Evolutionary conservation across 2,113 vertebrate species (phyloP).

Genomic region (Tricholaema leucomelas): DNA sequence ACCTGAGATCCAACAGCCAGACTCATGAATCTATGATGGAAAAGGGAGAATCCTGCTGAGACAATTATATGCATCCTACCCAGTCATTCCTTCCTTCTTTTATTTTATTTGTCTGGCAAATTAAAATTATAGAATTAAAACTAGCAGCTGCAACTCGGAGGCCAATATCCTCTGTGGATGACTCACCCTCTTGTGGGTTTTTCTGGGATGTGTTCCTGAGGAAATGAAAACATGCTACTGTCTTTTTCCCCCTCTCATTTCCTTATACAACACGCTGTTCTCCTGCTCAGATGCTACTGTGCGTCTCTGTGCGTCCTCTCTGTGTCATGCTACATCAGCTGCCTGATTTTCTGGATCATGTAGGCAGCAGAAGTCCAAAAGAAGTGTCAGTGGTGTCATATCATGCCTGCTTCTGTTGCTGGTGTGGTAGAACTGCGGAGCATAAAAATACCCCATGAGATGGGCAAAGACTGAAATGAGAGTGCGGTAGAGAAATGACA

Average conservation of each 20-base stretch:
- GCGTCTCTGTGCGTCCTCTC: background rate
- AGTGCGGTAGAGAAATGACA: background rate
- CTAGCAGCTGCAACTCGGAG: slow-evolving; percentile 1
- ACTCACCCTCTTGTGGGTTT: background rate
- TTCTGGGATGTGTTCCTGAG: background rate
- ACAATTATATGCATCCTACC: background rate
- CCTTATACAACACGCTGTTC: background rate
- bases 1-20: background rate
- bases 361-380: background rate
- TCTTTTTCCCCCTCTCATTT: background rate
- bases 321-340: background rate
- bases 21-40: background rate
- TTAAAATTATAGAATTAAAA: slow-evolving; percentile 15
- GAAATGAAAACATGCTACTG: slow-evolving; percentile 23
- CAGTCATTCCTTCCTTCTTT: background rate
- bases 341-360: background rate
- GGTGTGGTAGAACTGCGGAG: background rate
- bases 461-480: background rate
- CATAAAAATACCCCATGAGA: background rate
- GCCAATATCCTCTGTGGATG: background rate
- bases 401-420: background rate
- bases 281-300: background rate
- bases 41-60: background rate
- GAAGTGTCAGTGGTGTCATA: background rate
- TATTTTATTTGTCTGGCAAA: background rate